Evolutionary conservation across 2,888 invertebrate species (phyloP), one percentile per base, ranked within the genome.

Genomic region (Vanessa cardui): DNA sequence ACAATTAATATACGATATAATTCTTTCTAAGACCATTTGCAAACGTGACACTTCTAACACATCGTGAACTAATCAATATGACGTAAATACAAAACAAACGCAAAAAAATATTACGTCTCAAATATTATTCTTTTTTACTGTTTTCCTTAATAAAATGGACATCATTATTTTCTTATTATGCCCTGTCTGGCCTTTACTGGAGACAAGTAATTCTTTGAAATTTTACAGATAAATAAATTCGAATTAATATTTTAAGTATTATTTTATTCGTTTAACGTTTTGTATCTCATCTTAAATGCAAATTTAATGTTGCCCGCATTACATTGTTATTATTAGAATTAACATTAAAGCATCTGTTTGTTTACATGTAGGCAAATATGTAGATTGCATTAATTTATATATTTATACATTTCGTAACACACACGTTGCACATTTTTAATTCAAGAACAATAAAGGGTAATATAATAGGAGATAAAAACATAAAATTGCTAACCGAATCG

Each of bases 401-500:
- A 26, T 26, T 26, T 26, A 26, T 26, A 18, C 4, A 47, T 39
- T 46, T 64, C 26, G n/a, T n/a, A 33, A 62, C 33, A 50, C n/a
- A 33, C 56, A 18, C 33, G 56, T 39, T 18, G 33, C 18, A 33
- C 56, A 39, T 56, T 56, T 20, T 47, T 50, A 49, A 44, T 20
- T 39, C 31, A 31, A 50, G 49, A 20, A 62, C 6, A 44, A 39
- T 58, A 20, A 2, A 45, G 1, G 6, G 20, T 6, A 21, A 59
- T 31, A 39, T 21, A 60, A 52, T 9, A 47, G 5, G n/a, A 62
- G 46, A 20, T 18, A 54, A 58, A 66, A 68, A 69, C 18, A 66
- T 63, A 63, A 65, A 46, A 58, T 69, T 62, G 66, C 82, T 78
- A 75, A 81, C 82, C 80, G 76, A 77, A 76, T 75, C 79, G 72